Evolutionary conservation across 2,797 vertebrate species (phyloP).

Genomic region (Dipus sagitta): DNA sequence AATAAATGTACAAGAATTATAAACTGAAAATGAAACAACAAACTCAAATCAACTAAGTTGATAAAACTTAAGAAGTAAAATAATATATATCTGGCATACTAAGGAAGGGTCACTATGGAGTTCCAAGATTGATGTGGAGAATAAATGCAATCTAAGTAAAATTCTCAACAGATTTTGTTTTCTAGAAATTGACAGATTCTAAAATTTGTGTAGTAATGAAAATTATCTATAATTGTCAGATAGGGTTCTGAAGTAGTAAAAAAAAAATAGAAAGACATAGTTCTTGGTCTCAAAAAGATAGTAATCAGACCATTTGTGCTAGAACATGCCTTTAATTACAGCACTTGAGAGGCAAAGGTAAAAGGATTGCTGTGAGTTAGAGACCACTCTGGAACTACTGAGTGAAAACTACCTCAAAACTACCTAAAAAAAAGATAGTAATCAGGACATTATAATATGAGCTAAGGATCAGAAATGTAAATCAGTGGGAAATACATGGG

Average conservation of each 20-base stretch:
- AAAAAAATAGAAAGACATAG: not conserved
- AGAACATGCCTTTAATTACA: too few species aligned
- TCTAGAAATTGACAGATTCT: not conserved
- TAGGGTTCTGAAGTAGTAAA: not conserved
- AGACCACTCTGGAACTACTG: too few species aligned
- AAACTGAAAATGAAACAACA: not conserved
- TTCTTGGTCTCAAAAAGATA: not conserved
- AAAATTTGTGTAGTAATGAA: not conserved
- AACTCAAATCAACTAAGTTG: not conserved
- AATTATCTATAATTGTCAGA: not conserved
- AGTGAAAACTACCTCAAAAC: too few species aligned
- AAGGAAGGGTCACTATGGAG: too few species aligned
- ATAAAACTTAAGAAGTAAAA: not conserved
- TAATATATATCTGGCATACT: not conserved
- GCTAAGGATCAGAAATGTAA: too few species aligned
- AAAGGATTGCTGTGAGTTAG: too few species aligned
- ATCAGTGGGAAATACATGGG: too few species aligned
- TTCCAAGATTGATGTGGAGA: not conserved
- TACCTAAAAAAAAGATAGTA: too few species aligned
- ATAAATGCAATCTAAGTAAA: not conserved
- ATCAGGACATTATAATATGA: too few species aligned
- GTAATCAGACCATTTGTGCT: too few species aligned
- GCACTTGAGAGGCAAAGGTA: too few species aligned
- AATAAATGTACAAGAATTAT: not conserved
- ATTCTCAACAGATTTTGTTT: not conserved